phyloP scores from a whole-genome alignment of 2,888 invertebrate species.

The Chloroclysta siterata region DNA sequence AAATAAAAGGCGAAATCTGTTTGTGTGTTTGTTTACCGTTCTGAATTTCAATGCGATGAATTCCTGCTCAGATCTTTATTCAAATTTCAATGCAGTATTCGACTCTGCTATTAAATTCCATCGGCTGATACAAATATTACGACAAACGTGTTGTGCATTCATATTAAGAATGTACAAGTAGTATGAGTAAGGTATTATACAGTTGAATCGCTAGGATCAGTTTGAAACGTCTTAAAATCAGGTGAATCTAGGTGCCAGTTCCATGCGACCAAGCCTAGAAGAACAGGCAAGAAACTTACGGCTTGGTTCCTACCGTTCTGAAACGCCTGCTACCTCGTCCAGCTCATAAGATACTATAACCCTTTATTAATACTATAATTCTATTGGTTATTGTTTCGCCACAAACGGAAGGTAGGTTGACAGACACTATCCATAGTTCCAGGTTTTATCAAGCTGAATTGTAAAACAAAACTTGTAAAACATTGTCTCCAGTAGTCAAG shows the following conservation, averaged over 20 bases:
- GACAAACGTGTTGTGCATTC: neutral
- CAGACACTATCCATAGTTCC: neutral
- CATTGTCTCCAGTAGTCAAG: no score
- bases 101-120: slow-evolving; percentile 14
- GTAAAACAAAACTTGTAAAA: neutral
- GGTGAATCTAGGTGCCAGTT: no score
- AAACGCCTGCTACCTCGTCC: no score
- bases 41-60: slow-evolving; percentile 44
- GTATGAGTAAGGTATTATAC: no score
- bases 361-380: no score
- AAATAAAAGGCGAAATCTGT: slow-evolving; percentile 49
- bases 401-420: neutral
- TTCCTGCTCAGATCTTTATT: slow-evolving; percentile 32
- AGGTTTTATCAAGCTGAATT: neutral
- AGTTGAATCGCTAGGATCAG: no score
- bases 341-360: no score
- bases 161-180: neutral
- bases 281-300: no score
- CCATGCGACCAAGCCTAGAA: no score
- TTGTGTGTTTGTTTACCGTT: slow-evolving; percentile 39
- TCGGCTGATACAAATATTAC: slow-evolving; percentile 8
- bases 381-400: neutral
- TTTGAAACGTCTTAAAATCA: no score
- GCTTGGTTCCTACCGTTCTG: no score
- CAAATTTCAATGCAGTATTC: slow-evolving; percentile 19